Conservation (phyloP, 1,140 invertebrate species). For the Drosophila virilis region DNA sequence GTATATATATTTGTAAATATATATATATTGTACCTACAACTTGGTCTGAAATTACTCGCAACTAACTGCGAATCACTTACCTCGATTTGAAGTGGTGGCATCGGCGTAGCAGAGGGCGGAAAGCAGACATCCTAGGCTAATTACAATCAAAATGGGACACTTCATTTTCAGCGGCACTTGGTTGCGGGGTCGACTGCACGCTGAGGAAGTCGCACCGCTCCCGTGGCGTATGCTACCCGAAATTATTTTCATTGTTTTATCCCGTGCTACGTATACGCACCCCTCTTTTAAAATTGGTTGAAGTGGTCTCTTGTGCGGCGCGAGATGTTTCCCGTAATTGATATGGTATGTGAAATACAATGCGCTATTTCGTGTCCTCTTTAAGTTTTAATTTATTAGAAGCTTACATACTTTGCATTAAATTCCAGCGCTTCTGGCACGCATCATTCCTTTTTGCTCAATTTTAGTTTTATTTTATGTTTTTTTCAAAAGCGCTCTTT, state of each 20-base stretch:
- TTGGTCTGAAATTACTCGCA: constrained; percentile 1
- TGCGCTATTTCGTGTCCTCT: constrained; percentile 21
- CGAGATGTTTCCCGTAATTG: constrained; percentile 3
- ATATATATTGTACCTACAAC: constrained; percentile 29
- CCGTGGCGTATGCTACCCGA: constrained; percentile 70
- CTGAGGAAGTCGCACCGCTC: constrained; percentile 10
- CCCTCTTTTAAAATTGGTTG: constrained; percentile 40
- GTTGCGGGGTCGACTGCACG: constrained; percentile 27
- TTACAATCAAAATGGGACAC: constrained; percentile 84
- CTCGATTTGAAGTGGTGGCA: constrained; percentile 84
- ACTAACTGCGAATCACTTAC: constrained; percentile 71
- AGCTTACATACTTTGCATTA: constrained; percentile 57
- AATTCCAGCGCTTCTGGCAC: not conserved
- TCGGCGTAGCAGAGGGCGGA: constrained; percentile 61
- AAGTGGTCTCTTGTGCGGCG: constrained; percentile 18
- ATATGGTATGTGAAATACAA: constrained; percentile 14
- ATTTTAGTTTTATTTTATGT: no score
- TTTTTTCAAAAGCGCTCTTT: constrained; percentile 6
- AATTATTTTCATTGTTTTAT: constrained; percentile 77
- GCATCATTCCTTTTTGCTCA: no score
- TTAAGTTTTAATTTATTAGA: constrained; percentile 57
- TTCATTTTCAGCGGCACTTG: constrained; percentile 66
- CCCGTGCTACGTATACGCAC: constrained; percentile 32
- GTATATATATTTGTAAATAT: not conserved
- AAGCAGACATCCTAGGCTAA: constrained; percentile 79